Conservation (phyloP, 2,113 vertebrate genomes). For the Promerops cafer region DNA sequence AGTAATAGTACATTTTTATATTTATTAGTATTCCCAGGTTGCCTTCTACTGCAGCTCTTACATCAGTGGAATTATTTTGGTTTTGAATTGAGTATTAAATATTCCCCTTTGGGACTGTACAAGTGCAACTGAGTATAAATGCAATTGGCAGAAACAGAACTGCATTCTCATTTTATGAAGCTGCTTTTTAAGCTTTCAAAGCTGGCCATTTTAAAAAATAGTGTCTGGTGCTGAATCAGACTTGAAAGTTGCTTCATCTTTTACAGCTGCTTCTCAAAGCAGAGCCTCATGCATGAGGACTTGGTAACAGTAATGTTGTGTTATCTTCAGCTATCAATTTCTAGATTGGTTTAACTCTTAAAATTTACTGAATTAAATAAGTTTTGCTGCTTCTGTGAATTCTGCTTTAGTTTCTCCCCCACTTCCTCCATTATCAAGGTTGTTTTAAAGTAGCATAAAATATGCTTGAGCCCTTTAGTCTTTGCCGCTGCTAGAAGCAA, state of each 20-base stretch:
- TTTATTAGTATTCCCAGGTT: constrained; percentile 22
- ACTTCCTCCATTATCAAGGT: not conserved
- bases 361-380: not conserved
- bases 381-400: not conserved
- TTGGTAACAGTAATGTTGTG: not conserved
- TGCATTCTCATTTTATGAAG: not conserved
- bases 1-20: not conserved
- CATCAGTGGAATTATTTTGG: constrained; percentile 8
- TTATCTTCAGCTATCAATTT: not conserved
- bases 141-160: not conserved
- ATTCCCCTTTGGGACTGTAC: not conserved
- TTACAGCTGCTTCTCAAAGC: not conserved
- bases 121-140: not conserved
- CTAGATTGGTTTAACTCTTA: not conserved
- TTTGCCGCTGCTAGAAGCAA: not conserved
- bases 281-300: not conserved
- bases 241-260: not conserved
- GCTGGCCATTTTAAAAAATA: not conserved
- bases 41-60: not conserved
- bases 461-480: not conserved
- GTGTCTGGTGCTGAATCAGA: not conserved
- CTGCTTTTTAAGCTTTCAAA: constrained; percentile 10
- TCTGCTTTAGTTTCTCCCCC: not conserved
- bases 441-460: not conserved
- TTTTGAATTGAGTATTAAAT: constrained; percentile 13